A percentile compares a stretch with the other conserved stretches of the same genome.
These are phyloP conservation scores for Limnephilus marmoratus DNA, from an alignment of 2,888 invertebrate genomes.

Conservation along the genomic window DNA sequence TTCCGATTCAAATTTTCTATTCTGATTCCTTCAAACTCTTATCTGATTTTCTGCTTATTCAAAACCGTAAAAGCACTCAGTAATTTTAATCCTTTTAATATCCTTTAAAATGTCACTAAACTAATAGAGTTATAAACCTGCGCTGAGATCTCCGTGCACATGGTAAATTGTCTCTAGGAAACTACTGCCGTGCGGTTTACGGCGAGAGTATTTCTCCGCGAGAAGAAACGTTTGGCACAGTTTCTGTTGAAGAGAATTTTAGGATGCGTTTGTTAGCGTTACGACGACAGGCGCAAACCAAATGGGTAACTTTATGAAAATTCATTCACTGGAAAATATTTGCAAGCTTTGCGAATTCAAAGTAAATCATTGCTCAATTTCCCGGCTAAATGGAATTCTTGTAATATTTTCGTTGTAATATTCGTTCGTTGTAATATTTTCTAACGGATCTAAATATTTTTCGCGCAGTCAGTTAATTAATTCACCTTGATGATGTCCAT, in stretches of 20 bases:
- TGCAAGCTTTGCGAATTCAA: neutral
- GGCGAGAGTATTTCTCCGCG: slow-evolving; percentile 22
- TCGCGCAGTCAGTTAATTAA: neutral
- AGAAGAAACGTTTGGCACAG: slow-evolving; percentile 43
- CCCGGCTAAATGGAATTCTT: neutral
- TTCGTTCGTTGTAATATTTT: neutral
- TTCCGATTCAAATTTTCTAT: too few relatives aligned
- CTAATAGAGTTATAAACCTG: neutral
- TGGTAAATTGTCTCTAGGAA: slow-evolving; percentile 20
- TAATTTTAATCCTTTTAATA: neutral
- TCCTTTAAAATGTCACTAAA: neutral
- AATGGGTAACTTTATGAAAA: slow-evolving; percentile 30
- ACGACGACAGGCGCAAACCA: slow-evolving; percentile 28
- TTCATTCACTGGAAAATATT: neutral
- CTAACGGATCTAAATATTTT: neutral
- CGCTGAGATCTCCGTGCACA: neutral
- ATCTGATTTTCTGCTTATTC: neutral
- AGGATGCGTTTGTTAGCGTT: slow-evolving; percentile 34
- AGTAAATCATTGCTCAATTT: neutral
- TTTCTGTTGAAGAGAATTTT: slow-evolving; percentile 10
- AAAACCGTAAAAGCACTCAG: neutral
- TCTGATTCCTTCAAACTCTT: neutral
- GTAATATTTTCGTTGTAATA: too few relatives aligned
- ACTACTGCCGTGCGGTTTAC: slow-evolving; percentile 11
- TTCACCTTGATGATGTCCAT: neutral